Conservation (phyloP, 2,797 vertebrate species). For the Chelonia mydas region DNA sequence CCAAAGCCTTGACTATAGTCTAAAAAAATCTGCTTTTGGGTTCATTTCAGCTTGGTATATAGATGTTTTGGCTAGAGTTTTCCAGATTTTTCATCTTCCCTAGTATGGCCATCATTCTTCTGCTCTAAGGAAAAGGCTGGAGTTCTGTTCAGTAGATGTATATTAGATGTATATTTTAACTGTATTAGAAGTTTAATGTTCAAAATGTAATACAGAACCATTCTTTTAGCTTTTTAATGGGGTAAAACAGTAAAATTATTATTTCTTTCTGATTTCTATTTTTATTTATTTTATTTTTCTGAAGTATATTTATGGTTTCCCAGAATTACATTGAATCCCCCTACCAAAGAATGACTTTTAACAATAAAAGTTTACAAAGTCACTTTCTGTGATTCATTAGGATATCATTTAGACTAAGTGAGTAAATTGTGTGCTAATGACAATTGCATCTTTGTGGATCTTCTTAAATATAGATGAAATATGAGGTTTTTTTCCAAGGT, state of each 20-base stretch:
- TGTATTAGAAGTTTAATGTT: slow-evolving; percentile 27
- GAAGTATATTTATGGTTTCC: slow-evolving; percentile 34
- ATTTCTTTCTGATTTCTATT: slow-evolving; percentile 42
- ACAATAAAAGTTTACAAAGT: slow-evolving; percentile 67
- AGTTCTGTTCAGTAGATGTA: not conserved
- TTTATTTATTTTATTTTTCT: slow-evolving; percentile 39
- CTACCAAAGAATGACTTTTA: slow-evolving; percentile 39
- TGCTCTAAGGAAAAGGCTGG: not conserved
- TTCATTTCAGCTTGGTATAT: slow-evolving; percentile 51
- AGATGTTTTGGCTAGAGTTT: slow-evolving; percentile 44
- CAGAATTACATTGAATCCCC: not conserved
- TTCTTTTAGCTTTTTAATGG: slow-evolving; percentile 9
- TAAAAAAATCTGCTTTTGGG: slow-evolving; percentile 35
- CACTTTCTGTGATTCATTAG: slow-evolving; percentile 27
- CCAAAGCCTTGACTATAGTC: slow-evolving; percentile 8
- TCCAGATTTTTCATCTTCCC: slow-evolving; percentile 31
- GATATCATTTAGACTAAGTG: slow-evolving; percentile 51
- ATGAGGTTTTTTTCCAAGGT: slow-evolving; percentile 81
- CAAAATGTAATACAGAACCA: slow-evolving; percentile 18
- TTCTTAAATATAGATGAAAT: slow-evolving; percentile 80
- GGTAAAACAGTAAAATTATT: slow-evolving; percentile 46
- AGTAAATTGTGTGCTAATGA: slow-evolving; percentile 60
- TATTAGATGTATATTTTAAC: not conserved
- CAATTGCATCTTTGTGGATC: slow-evolving; percentile 66
- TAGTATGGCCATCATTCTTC: not conserved